Percentiles rank a stretch among this genome's conserved stretches.
Conservation (phyloP, 2,888 invertebrate species). For the Erpobdella octoculata region DNA sequence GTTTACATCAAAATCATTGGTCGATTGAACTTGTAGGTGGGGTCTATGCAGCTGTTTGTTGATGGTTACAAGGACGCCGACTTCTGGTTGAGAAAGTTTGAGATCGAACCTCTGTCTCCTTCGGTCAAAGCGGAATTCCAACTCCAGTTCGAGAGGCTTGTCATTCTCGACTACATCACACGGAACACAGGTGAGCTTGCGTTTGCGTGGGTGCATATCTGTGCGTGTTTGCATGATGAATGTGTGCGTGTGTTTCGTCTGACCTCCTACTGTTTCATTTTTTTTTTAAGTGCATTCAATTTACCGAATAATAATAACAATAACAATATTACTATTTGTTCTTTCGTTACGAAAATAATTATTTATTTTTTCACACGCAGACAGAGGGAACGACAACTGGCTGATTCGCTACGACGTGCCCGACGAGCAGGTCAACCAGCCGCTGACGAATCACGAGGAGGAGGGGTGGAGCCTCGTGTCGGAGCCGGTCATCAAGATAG, state of each 20-base stretch:
- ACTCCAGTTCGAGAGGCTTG: conserved; percentile 86
- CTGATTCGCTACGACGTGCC: conserved; percentile 77
- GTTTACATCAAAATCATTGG: too few relatives aligned
- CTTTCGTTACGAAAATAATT: neutral
- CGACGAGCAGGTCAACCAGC: conserved; percentile 34
- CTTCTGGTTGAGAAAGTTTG: conserved; percentile 88
- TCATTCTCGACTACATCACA: conserved; percentile 96
- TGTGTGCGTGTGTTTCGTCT: neutral
- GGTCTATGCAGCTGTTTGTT: conserved; percentile 87
- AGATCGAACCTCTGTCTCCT: conserved; percentile 73
- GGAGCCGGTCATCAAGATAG: conserved; percentile 71
- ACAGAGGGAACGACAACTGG: conserved; percentile 99
- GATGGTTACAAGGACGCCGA: conserved; percentile 95
- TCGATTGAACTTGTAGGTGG: too few relatives aligned
- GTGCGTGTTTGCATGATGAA: neutral
- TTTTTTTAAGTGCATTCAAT: neutral
- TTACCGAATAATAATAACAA: neutral
- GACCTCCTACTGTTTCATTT: neutral
- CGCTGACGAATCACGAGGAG: neutral
- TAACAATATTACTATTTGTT: neutral
- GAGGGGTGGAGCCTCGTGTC: conserved; percentile 29
- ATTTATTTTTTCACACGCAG: conserved; percentile 52
- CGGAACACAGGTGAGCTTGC: conserved; percentile 68
- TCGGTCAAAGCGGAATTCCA: conserved; percentile 74
- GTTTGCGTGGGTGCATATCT: neutral